Conservation (phyloP, 2,113 vertebrate genomes). For the Takifugu flavidus region DNA sequence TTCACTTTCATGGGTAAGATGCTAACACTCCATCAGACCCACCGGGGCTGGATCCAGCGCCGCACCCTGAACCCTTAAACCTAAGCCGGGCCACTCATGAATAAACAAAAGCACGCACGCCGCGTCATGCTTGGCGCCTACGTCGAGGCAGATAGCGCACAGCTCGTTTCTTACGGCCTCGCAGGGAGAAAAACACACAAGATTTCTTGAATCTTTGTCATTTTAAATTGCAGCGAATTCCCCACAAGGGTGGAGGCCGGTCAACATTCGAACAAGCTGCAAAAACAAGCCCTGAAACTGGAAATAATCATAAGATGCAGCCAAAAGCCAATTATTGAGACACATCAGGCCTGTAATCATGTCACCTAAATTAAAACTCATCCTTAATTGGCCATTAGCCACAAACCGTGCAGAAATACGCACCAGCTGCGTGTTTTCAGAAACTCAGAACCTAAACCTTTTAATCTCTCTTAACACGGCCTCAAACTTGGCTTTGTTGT, state of each 20-base stretch:
- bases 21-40: too few species aligned
- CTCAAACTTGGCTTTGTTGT: slow-evolving; percentile 23
- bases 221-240: neutral
- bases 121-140: too few species aligned
- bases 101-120: too few species aligned
- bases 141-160: neutral
- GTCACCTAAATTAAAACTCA: neutral
- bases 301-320: neutral
- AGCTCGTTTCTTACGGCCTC: neutral
- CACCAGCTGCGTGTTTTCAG: slow-evolving; percentile 28
- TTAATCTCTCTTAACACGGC: slow-evolving; percentile 8
- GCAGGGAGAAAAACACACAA: neutral
- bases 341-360: neutral
- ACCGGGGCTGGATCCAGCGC: too few species aligned
- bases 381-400: neutral
- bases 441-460: slow-evolving; percentile 10
- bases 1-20: too few species aligned
- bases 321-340: neutral
- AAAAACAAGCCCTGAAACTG: neutral
- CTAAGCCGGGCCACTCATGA: too few species aligned
- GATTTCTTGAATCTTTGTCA: neutral
- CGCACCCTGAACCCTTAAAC: too few species aligned
- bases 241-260: neutral
- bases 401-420: neutral
- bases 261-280: neutral